Evolutionary conservation across 2,113 vertebrate species (phyloP), one percentile per base, ranked within the genome.

Genomic region (Gobio gobio): DNA sequence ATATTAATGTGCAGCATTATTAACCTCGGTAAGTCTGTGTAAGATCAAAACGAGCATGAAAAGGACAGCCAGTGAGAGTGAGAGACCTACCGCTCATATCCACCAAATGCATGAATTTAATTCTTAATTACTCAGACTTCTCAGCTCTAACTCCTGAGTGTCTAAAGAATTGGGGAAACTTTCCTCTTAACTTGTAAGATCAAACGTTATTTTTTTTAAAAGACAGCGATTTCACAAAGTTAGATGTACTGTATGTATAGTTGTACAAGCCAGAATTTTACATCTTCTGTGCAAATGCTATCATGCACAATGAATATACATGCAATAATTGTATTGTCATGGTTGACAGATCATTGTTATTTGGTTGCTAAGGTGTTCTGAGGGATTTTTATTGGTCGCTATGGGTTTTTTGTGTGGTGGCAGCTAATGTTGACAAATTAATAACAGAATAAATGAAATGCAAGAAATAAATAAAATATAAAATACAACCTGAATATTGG

Each of bases 71-170:
- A 33, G 78, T 36, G 26, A 47, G 16, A 26, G 20, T 36, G 22
- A 47, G 36, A 79, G 40, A 79, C 77, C 77, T 63, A 63, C 58
- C n/a, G 3, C 40, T 16, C 43, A 16, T 18, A 47, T 47, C 18
- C 5, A 22, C 2, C 2, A 54, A 82, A 68, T 14, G 10, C 61
- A 82, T 81, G 24, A 8, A 22, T 81, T 68, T 36, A 13, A 22
- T 56, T 22, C 45, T 66, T 68, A 82, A 82, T 82, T 82, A 82
- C 43, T 68, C 61, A n/a, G 33, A 68, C 79, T 68, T 81, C 26
- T 51, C 14, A 10, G 8, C 49, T 49, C 78, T 18, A 18, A 24
- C 40, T 66, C 18, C 20, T 36, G 24, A n/a, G 66, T 33, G 22
- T 66, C 61, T 26, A n/a, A 68, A 82, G 24, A 81, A 68, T 10